phyloP scores from a whole-genome alignment of 2,888 invertebrate species.

The Merodon equestris region DNA sequence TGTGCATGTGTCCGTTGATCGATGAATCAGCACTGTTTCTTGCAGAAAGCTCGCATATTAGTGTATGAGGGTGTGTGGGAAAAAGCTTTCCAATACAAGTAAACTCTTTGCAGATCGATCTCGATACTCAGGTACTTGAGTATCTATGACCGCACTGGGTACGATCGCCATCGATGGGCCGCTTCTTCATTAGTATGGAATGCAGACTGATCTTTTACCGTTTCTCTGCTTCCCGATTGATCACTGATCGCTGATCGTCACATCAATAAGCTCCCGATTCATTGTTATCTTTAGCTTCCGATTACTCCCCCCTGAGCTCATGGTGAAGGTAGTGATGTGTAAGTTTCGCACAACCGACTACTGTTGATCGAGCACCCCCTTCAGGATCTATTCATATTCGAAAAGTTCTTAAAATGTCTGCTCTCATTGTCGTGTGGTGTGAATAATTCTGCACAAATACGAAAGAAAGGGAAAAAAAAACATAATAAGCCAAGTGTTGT shows the following conservation, averaged over 20 bases:
- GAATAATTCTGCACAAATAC: constrained; percentile 53
- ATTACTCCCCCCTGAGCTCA: not conserved
- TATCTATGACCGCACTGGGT: too few species aligned
- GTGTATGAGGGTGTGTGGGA: not conserved
- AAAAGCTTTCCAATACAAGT: constrained; percentile 26
- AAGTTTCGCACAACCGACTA: constrained; percentile 22
- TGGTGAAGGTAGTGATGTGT: not conserved
- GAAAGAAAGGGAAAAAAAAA: constrained; percentile 20
- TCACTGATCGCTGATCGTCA: not conserved
- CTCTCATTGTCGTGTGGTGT: constrained; percentile 32
- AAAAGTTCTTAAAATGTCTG: constrained; percentile 41
- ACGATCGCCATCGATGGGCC: constrained; percentile 5
- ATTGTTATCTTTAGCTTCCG: not conserved
- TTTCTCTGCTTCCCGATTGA: constrained; percentile 18
- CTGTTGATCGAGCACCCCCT: constrained; percentile 54
- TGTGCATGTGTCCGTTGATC: not conserved
- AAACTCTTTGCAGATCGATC: constrained; percentile 20
- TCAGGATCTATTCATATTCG: not conserved
- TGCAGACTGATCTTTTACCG: constrained; percentile 42
- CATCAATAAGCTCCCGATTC: constrained; percentile 27
- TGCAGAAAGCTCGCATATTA: constrained; percentile 50
- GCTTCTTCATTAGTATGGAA: constrained; percentile 48
- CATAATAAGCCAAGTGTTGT: constrained; percentile 15
- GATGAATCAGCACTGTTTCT: constrained; percentile 33
- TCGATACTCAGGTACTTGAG: not conserved